phyloP scores from a whole-genome alignment of 2,888 invertebrate species.

The Dicycla oo region DNA sequence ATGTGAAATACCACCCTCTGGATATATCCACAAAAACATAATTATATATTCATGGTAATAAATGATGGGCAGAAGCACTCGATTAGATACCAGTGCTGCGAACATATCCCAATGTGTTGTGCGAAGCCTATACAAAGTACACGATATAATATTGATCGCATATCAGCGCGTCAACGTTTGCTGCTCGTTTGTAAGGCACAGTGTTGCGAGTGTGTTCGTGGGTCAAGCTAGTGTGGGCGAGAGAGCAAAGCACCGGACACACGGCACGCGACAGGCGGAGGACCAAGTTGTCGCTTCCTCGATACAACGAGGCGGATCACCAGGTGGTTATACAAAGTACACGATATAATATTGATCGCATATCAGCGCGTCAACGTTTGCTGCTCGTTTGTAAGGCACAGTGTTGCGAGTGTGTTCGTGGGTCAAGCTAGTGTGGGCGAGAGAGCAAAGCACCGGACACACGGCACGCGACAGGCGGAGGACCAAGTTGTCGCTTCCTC shows the following conservation, averaged over 20 bases:
- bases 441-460: constrained; percentile 50
- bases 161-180: constrained; percentile 70
- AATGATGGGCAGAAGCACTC: constrained; percentile 54
- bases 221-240: constrained; percentile 50
- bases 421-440: constrained; percentile 44
- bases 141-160: constrained; percentile 52
- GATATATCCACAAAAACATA: constrained; percentile 63
- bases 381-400: constrained; percentile 78
- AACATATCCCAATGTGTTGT: constrained; percentile 57
- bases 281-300: constrained; percentile 65
- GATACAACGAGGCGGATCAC: constrained; percentile 69
- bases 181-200: constrained; percentile 78
- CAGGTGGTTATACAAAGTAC: constrained; percentile 78
- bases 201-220: constrained; percentile 57
- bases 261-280: constrained; percentile 56
- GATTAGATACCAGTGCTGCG: constrained; percentile 60
- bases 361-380: constrained; percentile 70
- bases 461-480: constrained; percentile 56
- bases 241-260: constrained; percentile 50
- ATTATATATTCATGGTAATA: constrained; percentile 42
- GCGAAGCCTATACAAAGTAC: constrained; percentile 55
- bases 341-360: constrained; percentile 52
- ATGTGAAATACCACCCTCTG: constrained; percentile 87
- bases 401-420: constrained; percentile 43
- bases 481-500: constrained; percentile 65